Base-by-base conservation (phyloP, 2,113 vertebrate species). In the Chionomys nivalis region DNA sequence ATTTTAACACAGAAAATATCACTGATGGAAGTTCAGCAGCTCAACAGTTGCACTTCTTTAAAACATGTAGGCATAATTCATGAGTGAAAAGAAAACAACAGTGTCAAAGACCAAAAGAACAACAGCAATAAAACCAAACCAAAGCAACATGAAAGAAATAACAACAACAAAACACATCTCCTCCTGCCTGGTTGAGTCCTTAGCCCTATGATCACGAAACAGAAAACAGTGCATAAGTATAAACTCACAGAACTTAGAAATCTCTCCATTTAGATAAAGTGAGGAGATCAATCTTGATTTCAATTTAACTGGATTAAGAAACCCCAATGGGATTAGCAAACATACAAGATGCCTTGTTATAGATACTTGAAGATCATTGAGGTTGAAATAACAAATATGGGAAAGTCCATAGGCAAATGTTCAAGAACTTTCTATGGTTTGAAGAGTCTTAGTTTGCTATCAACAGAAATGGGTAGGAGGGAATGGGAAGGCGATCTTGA, bases 1-100 rank as follows among this genome's bases (percentile, higher is more conserved):
- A 92, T 92, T 90, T 94, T 47, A 49, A 92, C 96, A 63, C 26
- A 90, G 63, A 26, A 85, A 10, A 79, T 72, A 39, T 94, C 66
- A 70, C 3, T 79, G n/a, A 66, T 52, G 28, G 42, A 88, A 88
- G 87, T 87, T 7, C 76, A 70, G 66, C 44, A 49, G 44, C 75
- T 77, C 44, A 28, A 70, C 16, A 91, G 42, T 75, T 79, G 10
- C 28, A 52, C 33, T 2, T 70, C 7, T 92, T 77, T 93, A 13
- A 78, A 94, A 10, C 66, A 90, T 28, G 42, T 65, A 83, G 70
- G 14, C 5, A 44, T 11, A 86, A 23, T 87, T 73, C 76, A 49
- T 31, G 91, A 91, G 28, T 31, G 76, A 91, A 68, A 19, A 47
- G 42, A 86, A 66, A 87, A 14, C 39, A 66, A 11, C 1, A 65